Evolutionary conservation across 2,113 vertebrate genomes (phyloP).

Genomic region (Alexandromys fortis): DNA sequence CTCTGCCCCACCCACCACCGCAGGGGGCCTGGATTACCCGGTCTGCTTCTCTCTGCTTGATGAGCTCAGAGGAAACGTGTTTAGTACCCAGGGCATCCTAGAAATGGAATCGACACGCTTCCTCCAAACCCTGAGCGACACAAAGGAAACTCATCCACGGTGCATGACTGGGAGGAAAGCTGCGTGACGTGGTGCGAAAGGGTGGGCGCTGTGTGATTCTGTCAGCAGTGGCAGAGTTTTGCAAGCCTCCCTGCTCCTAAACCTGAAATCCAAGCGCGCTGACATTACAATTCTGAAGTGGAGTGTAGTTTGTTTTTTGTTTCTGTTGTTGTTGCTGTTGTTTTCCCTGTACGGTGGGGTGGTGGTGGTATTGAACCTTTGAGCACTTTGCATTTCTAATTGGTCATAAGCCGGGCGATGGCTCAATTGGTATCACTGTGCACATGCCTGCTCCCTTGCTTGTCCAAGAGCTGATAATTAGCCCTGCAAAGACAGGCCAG

Average conservation of each 20-base stretch:
- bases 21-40: background rate
- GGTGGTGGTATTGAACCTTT: background rate
- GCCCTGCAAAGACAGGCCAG: constrained; percentile 58
- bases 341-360: background rate
- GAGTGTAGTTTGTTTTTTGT: background rate
- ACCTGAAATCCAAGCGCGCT: background rate
- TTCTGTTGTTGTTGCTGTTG: background rate
- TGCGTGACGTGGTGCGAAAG: background rate
- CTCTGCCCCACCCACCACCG: background rate
- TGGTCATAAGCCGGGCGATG: constrained; percentile 39
- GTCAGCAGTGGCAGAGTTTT: constrained; percentile 44
- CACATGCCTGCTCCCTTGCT: background rate
- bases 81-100: background rate
- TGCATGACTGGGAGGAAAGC: background rate
- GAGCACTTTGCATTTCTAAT: constrained; percentile 73
- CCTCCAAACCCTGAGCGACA: constrained; percentile 3
- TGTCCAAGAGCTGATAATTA: constrained; percentile 79
- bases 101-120: constrained; percentile 24
- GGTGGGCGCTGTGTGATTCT: background rate
- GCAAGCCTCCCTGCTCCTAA: constrained; percentile 28
- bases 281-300: constrained; percentile 61
- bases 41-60: background rate
- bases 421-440: background rate
- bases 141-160: constrained; percentile 70
- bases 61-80: background rate